Evolutionary conservation across 2,113 vertebrate species (phyloP), one percentile per base, ranked within the genome.

Genomic region (Chrysemys picta): DNA sequence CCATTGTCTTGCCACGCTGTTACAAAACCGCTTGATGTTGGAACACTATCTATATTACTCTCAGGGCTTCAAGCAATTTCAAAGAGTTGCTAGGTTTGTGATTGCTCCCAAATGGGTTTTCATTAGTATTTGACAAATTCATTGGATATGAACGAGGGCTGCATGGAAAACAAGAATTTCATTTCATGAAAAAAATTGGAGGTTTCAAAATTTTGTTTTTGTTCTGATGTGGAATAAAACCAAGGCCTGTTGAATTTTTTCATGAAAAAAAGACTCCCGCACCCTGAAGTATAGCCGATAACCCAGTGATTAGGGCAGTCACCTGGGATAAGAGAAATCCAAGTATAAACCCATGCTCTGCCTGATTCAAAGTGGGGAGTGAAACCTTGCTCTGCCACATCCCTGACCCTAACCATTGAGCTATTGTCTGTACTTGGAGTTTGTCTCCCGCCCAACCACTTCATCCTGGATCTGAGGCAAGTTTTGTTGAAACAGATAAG

Each of bases 111-210:
- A 90, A 80, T 90, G 19, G 54, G 89, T 85, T n/a, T 93, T 96
- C 42, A 93, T 93, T 94, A 94, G 6, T 85, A 91, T 95, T 13
- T 95, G 90, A 91, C 84, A 16, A 90, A 96, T 92, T 29, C 79
- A 90, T 79, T 86, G 31, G 42, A 56, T 21, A 80, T 35, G 94
- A 78, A 85, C 4, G 2, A 69, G 31, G 16, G 35, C 62, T 69
- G 62, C 8, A n/a, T 69, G 62, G 16, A 69, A 69, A 69, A 35
- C 16, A 69, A 35, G 31, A 65, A 65, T 65, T 69, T 19, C 62
- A 69, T 69, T 69, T 69, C 31, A 19, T 69, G 62, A n/a, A 69
- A n/a, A 56, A 9, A n/a, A n/a, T 8, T 8, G 17, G 62, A 69
- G 8, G 35, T n/a, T 69, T 69, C 62, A n/a, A 69, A 69, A n/a